phyloP scores from a whole-genome alignment of 2,888 invertebrate species.

The Nysson spinosus region DNA sequence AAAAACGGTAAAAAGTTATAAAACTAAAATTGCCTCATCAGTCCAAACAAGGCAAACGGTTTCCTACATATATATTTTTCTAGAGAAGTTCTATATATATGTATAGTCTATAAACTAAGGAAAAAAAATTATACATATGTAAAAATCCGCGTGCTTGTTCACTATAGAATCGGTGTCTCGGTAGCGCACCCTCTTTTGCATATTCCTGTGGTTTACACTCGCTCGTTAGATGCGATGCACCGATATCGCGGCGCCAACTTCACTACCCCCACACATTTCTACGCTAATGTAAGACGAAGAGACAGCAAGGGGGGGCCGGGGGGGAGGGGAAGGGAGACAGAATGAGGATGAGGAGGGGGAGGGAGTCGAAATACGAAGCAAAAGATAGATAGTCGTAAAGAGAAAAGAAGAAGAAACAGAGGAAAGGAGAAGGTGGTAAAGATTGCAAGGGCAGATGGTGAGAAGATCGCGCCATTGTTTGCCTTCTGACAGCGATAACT shows the following conservation, averaged over 20 bases:
- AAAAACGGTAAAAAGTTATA: too few species aligned
- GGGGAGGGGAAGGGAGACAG: not conserved
- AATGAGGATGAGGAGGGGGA: slow-evolving; percentile 1
- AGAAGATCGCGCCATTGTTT: slow-evolving; percentile 69
- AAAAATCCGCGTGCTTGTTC: too few species aligned
- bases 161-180: too few species aligned
- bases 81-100: too few species aligned
- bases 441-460: slow-evolving; percentile 68
- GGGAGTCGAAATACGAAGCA: slow-evolving; percentile 8
- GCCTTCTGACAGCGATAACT: slow-evolving; percentile 75
- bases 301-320: not conserved
- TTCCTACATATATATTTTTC: too few species aligned
- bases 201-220: slow-evolving; percentile 60
- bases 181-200: slow-evolving; percentile 62
- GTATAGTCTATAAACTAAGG: too few species aligned
- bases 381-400: too few species aligned
- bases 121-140: too few species aligned
- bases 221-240: slow-evolving; percentile 65
- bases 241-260: slow-evolving; percentile 66
- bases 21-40: too few species aligned
- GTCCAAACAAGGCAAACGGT: too few species aligned
- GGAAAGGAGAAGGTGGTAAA: slow-evolving; percentile 37
- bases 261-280: slow-evolving; percentile 29
- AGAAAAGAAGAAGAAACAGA: not conserved
- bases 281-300: not conserved